Evolutionary conservation across 2,797 vertebrate species (phyloP).

Genomic region (Cyprinodon diabolis): DNA sequence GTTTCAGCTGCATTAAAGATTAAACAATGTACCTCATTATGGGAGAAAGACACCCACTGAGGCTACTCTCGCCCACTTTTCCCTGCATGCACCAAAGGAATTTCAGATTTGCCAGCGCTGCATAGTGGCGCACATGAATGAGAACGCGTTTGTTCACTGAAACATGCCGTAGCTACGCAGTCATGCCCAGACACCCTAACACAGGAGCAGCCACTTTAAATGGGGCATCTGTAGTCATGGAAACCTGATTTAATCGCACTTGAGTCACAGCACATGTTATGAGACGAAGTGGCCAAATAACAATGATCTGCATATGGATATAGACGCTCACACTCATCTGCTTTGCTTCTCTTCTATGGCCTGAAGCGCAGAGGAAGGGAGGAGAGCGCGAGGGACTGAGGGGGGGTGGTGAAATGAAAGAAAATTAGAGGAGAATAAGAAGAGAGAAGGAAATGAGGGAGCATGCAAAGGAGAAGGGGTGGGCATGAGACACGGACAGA

Average conservation of each 20-base stretch:
- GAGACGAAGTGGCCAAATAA: slow-evolving; percentile 55
- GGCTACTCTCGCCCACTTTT: slow-evolving; percentile 32
- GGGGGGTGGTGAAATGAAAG: slow-evolving; percentile 58
- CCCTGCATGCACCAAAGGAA: slow-evolving; percentile 11
- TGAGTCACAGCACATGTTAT: slow-evolving; percentile 74
- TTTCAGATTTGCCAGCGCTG: slow-evolving; percentile 3
- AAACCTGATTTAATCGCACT: slow-evolving; percentile 73
- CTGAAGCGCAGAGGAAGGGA: slow-evolving; percentile 20
- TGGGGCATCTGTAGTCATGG: slow-evolving; percentile 79
- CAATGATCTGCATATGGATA: slow-evolving; percentile 1
- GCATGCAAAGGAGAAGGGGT: slow-evolving; percentile 25
- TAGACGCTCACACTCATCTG: slow-evolving; percentile 4
- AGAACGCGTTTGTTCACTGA: slow-evolving; percentile 22
- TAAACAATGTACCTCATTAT: slow-evolving; percentile 65
- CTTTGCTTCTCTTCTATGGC: slow-evolving; percentile 37
- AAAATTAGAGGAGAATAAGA: slow-evolving; percentile 50
- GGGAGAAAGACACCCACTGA: slow-evolving; percentile 34
- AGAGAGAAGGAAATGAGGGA: slow-evolving; percentile 46
- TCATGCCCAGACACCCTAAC: slow-evolving; percentile 29
- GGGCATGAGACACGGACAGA: slow-evolving; percentile 44
- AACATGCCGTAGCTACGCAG: slow-evolving; percentile 18
- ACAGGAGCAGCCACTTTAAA: slow-evolving; percentile 69
- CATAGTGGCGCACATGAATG: slow-evolving; percentile 9
- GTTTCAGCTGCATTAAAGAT: slow-evolving; percentile 73
- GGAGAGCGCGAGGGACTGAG: slow-evolving; percentile 27